Evolutionary conservation across 1,140 invertebrate species (phyloP).

Genomic region (Oreohelix idahoensis): DNA sequence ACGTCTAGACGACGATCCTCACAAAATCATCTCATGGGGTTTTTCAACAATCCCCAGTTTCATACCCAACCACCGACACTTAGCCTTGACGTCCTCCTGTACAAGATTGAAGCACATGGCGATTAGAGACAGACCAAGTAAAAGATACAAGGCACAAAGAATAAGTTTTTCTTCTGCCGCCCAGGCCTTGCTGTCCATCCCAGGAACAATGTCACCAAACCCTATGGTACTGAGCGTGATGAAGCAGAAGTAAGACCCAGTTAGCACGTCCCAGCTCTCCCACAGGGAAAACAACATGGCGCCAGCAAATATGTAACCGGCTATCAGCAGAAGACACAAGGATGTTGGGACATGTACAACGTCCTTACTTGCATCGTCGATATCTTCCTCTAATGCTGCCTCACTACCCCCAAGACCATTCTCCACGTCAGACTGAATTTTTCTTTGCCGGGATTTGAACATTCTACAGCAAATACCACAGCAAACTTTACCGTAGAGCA

Average conservation of each 20-base stretch:
- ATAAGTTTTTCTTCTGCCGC: constrained; percentile 67
- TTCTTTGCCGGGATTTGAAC: constrained; percentile 52
- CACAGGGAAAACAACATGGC: constrained; percentile 70
- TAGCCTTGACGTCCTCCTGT: constrained; percentile 88
- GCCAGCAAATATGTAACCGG: constrained; percentile 71
- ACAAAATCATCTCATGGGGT: too few species aligned
- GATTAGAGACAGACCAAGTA: constrained; percentile 96
- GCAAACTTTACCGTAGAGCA: constrained; percentile 89
- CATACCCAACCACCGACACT: constrained; percentile 80
- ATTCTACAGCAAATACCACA: constrained; percentile 77
- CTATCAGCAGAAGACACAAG: constrained; percentile 68
- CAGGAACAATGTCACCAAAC: constrained; percentile 91
- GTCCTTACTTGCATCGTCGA: constrained; percentile 54
- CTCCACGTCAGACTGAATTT: constrained; percentile 53
- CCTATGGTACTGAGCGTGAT: constrained; percentile 86
- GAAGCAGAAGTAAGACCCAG: constrained; percentile 95
- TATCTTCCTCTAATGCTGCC: constrained; percentile 52
- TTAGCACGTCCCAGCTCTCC: constrained; percentile 82
- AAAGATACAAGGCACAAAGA: constrained; percentile 73
- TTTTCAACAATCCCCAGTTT: constrained; percentile 66
- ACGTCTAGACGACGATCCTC: too few species aligned
- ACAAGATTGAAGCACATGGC: constrained; percentile 99
- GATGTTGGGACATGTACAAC: constrained; percentile 65
- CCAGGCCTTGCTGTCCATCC: constrained; percentile 65
- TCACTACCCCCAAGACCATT: constrained; percentile 49